Percentiles rank a stretch among this genome's conserved stretches.
phyloP scores from a whole-genome alignment of 2,797 vertebrate species.

The Pseudocheirus occidentalis region DNA sequence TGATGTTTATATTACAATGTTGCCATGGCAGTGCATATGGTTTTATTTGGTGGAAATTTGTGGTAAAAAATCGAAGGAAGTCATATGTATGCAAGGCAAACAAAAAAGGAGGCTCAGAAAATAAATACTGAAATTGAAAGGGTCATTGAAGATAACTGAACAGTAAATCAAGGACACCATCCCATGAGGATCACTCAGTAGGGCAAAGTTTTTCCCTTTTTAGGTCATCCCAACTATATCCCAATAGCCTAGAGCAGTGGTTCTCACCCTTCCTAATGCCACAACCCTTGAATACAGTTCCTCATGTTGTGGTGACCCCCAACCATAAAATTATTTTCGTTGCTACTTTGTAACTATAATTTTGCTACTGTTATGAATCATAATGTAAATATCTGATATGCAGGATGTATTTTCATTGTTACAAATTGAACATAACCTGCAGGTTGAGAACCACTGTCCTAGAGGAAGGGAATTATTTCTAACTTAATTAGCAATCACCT shows the following conservation, averaged over 20 bases:
- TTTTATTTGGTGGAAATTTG: constrained; percentile 84
- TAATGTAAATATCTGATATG: too few relatives aligned
- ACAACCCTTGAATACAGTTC: too few relatives aligned
- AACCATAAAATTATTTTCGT: too few relatives aligned
- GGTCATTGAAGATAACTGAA: constrained; percentile 19
- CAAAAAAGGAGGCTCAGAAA: constrained; percentile 73
- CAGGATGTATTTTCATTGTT: too few relatives aligned
- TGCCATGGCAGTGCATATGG: constrained; percentile 86
- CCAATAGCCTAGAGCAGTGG: neutral
- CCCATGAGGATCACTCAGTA: neutral
- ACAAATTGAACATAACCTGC: too few relatives aligned
- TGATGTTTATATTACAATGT: constrained; percentile 85
- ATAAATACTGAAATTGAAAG: constrained; percentile 74
- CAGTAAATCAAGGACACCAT: constrained; percentile 27
- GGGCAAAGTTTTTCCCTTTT: neutral
- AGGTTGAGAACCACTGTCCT: too few relatives aligned
- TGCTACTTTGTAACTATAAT: too few relatives aligned
- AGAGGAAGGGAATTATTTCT: neutral
- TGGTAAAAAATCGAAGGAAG: constrained; percentile 78
- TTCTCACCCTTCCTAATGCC: too few relatives aligned
- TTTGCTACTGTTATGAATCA: too few relatives aligned
- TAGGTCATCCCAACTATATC: neutral
- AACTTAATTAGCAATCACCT: neutral
- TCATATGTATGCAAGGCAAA: constrained; percentile 74
- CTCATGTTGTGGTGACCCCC: too few relatives aligned